A percentile compares a stretch with the other conserved stretches of the same genome.
phyloP scores from a whole-genome alignment of 1,140 invertebrate genomes.

The Drosophila serrata region DNA sequence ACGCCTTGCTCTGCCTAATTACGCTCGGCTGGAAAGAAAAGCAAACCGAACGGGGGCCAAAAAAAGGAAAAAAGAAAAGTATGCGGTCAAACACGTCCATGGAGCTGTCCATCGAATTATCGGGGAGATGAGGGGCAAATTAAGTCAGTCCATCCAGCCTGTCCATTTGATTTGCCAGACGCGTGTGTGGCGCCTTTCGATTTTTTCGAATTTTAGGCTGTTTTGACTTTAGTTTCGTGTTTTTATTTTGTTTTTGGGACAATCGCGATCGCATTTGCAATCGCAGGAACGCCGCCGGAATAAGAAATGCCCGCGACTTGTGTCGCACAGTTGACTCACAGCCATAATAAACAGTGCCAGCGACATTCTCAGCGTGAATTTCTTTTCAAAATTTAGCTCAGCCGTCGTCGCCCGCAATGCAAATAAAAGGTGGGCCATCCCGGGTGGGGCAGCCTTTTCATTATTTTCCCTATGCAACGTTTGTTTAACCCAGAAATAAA shows the following conservation, averaged over 20 bases:
- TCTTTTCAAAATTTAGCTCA: slow-evolving; percentile 72
- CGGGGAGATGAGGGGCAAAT: slow-evolving; percentile 23
- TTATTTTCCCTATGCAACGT: slow-evolving; percentile 36
- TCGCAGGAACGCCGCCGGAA: slow-evolving; percentile 67
- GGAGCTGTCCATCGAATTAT: slow-evolving; percentile 9
- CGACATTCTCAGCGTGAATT: slow-evolving; percentile 65
- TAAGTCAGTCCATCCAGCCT: slow-evolving; percentile 53
- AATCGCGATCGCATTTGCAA: slow-evolving; percentile 65
- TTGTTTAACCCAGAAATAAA: slow-evolving; percentile 69
- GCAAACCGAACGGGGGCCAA: slow-evolving; percentile 1
- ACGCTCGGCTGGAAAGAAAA: slow-evolving; percentile 53
- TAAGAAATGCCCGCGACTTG: slow-evolving; percentile 59
- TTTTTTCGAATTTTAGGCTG: slow-evolving; percentile 44
- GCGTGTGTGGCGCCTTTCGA: slow-evolving; percentile 74
- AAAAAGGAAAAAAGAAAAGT: slow-evolving; percentile 27
- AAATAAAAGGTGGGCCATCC: slow-evolving; percentile 71
- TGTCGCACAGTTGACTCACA: slow-evolving; percentile 50
- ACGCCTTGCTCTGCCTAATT: slow-evolving; percentile 63
- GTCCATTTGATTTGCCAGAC: slow-evolving; percentile 80
- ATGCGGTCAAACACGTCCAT: slow-evolving; percentile 17
- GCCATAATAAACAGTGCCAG: slow-evolving; percentile 30
- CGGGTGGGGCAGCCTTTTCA: slow-evolving; percentile 21
- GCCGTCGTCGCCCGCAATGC: slow-evolving; percentile 57
- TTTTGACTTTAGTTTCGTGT: slow-evolving; percentile 28
- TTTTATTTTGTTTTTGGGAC: slow-evolving; percentile 40